Evolutionary conservation across 2,888 invertebrate genomes (phyloP).

Genomic region (Dioctria rufipes): DNA sequence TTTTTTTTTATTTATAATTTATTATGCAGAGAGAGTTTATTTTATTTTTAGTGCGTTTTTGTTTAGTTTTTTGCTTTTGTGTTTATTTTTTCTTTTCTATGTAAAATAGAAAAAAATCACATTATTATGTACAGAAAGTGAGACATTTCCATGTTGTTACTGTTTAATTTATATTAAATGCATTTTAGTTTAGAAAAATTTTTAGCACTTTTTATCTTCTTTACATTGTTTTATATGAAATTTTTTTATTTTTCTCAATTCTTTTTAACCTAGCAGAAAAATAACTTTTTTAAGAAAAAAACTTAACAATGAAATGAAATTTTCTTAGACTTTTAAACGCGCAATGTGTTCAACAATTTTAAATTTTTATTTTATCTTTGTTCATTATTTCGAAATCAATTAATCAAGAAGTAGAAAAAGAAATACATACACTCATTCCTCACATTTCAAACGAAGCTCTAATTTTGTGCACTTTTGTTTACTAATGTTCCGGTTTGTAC

Average conservation of each 20-base stretch:
- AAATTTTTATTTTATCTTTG: conserved; percentile 6
- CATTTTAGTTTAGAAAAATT: conserved; percentile 41
- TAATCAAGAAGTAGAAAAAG: not conserved
- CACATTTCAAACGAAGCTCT: too few species aligned
- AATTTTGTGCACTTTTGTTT: too few species aligned
- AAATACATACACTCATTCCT: too few species aligned
- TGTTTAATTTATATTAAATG: conserved; percentile 34
- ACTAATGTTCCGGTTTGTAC: too few species aligned
- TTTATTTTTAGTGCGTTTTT: not conserved
- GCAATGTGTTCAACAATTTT: conserved; percentile 24
- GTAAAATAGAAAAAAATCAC: not conserved
- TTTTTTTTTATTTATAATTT: not conserved
- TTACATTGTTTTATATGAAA: conserved; percentile 21
- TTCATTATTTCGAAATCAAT: not conserved
- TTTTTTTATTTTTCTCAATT: not conserved
- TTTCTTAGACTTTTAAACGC: not conserved
- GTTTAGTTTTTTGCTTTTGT: not conserved
- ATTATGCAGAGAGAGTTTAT: too few species aligned
- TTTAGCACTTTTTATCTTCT: conserved; percentile 44
- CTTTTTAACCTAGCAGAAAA: not conserved
- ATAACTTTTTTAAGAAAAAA: not conserved
- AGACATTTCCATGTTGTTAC: not conserved
- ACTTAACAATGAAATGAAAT: not conserved
- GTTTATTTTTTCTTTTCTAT: conserved; percentile 5
- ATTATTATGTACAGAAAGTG: not conserved